Conservation (phyloP, 2,113 vertebrate species). For the Psilopogon haemacephalus region DNA sequence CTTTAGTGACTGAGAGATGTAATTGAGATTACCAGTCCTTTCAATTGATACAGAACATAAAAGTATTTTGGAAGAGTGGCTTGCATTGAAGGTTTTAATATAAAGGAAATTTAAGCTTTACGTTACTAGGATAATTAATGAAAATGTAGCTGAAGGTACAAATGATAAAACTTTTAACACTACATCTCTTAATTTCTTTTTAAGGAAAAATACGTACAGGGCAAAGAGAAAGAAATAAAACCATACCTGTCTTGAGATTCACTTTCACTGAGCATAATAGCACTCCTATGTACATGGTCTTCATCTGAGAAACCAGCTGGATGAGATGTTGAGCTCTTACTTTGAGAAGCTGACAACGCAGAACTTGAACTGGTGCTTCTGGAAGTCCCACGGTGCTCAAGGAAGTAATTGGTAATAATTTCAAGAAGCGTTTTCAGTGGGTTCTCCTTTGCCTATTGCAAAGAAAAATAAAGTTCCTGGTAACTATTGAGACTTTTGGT, state of each 20-base stretch:
- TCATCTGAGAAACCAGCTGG: slow-evolving; percentile 34
- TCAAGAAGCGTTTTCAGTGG: slow-evolving; percentile 91
- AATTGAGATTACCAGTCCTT: not conserved
- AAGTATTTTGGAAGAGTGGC: not conserved
- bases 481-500: fast-evolving
- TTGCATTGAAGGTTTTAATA: not conserved
- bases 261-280: not conserved
- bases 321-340: slow-evolving; percentile 37
- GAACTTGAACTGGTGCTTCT: slow-evolving; percentile 1
- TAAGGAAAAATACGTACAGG: not conserved
- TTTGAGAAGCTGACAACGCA: slow-evolving; percentile 14
- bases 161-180: not conserved
- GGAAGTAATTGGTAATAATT: slow-evolving; percentile 86
- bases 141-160: not conserved
- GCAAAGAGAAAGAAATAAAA: not conserved
- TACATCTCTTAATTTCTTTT: not conserved
- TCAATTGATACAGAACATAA: not conserved
- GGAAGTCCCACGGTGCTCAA: slow-evolving; percentile 70
- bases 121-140: not conserved
- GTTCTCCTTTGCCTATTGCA: slow-evolving; percentile 69
- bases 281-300: not conserved
- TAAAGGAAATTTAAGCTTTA: not conserved
- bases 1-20: not conserved
- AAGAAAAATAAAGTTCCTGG: not conserved
- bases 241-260: slow-evolving; percentile 42